Conservation (phyloP, 2,888 invertebrate genomes). For the Trichogramma dendrolimi region DNA sequence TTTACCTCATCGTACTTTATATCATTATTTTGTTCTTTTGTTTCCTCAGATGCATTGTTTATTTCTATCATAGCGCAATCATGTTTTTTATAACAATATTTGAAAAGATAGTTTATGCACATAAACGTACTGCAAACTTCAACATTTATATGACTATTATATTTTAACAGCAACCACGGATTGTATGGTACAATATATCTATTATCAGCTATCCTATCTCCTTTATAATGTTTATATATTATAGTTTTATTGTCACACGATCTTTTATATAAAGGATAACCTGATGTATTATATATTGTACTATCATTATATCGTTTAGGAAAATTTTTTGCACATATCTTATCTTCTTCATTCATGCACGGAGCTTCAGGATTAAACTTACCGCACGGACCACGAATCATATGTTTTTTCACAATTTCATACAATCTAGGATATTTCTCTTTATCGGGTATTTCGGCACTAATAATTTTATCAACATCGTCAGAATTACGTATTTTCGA, state of each 20-base stretch:
- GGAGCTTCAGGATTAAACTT: constrained; percentile 2
- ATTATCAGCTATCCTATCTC: not conserved
- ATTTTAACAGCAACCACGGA: not conserved
- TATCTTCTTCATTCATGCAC: constrained; percentile 9
- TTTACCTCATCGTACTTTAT: constrained; percentile 8
- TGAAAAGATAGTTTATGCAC: not conserved
- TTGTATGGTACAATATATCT: not conserved
- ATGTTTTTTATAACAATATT: constrained; percentile 1
- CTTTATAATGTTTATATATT: not conserved
- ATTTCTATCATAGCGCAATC: constrained; percentile 5
- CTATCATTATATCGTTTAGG: not conserved
- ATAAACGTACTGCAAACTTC: not conserved
- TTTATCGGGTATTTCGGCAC: constrained; percentile 7
- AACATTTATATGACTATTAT: constrained; percentile 1
- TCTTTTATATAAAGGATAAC: constrained; percentile 11
- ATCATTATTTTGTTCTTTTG: too few species aligned
- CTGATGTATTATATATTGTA: constrained; percentile 2
- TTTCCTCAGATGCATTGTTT: too few species aligned
- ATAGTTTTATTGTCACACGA: constrained; percentile 3
- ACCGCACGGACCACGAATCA: constrained; percentile 13
- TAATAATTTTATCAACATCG: constrained; percentile 2
- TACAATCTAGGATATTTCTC: not conserved
- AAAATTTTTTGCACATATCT: constrained; percentile 11
- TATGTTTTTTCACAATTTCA: constrained; percentile 9
- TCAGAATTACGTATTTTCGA: constrained; percentile 4